phyloP scores from a whole-genome alignment of 1,140 invertebrate species.

The Calephelis virginiensis region DNA sequence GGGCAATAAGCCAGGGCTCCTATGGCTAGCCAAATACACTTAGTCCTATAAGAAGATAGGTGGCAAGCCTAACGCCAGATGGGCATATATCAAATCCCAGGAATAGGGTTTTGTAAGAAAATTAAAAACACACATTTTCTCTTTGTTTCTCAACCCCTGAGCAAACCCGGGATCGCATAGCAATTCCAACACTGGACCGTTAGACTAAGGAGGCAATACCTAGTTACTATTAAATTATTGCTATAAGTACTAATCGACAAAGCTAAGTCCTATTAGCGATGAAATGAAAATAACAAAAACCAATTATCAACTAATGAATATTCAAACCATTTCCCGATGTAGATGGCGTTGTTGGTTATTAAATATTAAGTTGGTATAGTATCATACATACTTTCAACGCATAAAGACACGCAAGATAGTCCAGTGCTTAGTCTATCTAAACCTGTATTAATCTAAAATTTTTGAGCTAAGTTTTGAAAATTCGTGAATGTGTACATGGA shows the following conservation, averaged over 20 bases:
- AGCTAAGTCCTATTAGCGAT: slow-evolving; percentile 35
- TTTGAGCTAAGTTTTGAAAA: too few species aligned
- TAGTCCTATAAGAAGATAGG: too few species aligned
- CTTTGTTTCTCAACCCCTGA: too few species aligned
- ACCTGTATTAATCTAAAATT: background rate
- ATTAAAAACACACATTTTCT: too few species aligned
- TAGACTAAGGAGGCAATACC: background rate
- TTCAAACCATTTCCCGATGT: slow-evolving; percentile 32
- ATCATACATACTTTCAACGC: background rate
- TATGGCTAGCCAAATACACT: too few species aligned
- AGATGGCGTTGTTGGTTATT: slow-evolving; percentile 10
- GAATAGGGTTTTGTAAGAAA: too few species aligned
- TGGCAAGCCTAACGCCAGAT: too few species aligned
- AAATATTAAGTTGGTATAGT: slow-evolving; percentile 9
- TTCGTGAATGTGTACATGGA: too few species aligned
- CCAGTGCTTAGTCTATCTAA: background rate
- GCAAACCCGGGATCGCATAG: too few species aligned
- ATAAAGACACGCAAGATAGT: slow-evolving; percentile 2
- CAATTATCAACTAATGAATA: slow-evolving; percentile 49
- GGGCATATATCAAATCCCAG: too few species aligned
- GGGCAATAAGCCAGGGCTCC: too few species aligned
- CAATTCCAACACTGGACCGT: too few species aligned
- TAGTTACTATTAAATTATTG: background rate
- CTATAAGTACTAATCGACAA: slow-evolving; percentile 16
- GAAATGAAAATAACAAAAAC: slow-evolving; percentile 40